Conservation (phyloP, 2,113 vertebrate genomes). For the Emydura subglobosa region DNA sequence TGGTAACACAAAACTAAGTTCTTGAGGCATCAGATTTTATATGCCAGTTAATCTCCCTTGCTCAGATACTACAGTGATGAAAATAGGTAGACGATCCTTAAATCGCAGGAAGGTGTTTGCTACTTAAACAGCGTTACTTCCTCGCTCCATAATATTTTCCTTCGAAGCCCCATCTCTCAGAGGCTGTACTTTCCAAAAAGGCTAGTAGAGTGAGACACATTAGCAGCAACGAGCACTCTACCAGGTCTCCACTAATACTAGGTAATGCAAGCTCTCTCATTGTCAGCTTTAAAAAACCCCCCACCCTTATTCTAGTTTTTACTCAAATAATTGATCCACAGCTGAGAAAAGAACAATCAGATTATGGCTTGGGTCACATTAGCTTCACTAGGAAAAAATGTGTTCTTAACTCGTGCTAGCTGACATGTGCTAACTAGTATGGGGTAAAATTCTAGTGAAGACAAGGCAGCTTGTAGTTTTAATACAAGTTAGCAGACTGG, state of each 20-base stretch:
- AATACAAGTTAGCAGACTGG: neutral
- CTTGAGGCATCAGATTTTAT: neutral
- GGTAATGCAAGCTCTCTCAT: neutral
- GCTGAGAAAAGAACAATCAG: neutral
- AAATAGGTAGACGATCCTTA: neutral
- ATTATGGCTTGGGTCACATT: neutral
- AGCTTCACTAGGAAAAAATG: neutral
- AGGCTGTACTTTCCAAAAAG: neutral
- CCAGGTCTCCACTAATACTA: neutral
- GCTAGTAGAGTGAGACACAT: neutral
- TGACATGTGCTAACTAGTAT: neutral
- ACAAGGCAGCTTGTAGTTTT: neutral
- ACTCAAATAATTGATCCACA: neutral
- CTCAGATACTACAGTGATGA: neutral
- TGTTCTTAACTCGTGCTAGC: neutral
- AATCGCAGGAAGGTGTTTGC: neutral
- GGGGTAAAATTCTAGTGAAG: neutral
- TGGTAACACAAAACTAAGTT: neutral
- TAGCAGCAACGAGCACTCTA: neutral
- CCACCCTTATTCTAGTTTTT: accelerated
- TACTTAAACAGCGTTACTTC: neutral
- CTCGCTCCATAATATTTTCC: neutral
- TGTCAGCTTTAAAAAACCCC: neutral
- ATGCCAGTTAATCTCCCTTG: neutral
- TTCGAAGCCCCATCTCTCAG: accelerated